Evolutionary conservation across 2,113 vertebrate genomes (phyloP), one percentile per base, ranked within the genome.

Genomic region (Marmota flaviventris): DNA sequence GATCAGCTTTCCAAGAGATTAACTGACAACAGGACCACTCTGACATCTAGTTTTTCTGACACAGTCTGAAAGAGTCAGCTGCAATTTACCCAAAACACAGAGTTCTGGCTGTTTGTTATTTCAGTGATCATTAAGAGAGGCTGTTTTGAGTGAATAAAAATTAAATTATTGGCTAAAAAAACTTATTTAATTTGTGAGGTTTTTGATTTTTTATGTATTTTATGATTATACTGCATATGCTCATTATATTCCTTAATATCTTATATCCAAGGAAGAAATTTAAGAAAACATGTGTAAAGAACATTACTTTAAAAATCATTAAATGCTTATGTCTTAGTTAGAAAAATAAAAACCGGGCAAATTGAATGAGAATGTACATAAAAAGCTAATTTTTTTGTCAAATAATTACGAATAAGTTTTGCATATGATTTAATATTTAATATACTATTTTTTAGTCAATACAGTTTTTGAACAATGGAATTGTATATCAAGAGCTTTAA

Each of bases 121-220:
- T 67, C 29, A 29, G 4, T 51, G 70, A 79, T 53, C 51, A 75
- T 27, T 65, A 42, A 77, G 63, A 69, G 37, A 77, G 77, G 24
- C 6, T 20, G 1, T 67, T 78, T 39, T 76, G 39, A 69, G 72
- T 76, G n/a, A 93, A 85, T n/a, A 77, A 72, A 63, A 85, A 51
- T 95, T 78, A 56, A 94, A 78, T 18, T 51, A 90, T 91, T 76
- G 76, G 94, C 89, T 58, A 95, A 81, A 84, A 70, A 79, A 56
- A 48, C n/a, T n/a, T 65, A 72, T 37, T 34, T 72, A 82, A 39
- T 58, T n/a, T 93, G 61, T 65, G 42, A 48, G 8, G 4, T 12
- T 70, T 81, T 48, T 53, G 7, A 8, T 83, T 16, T 77, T 89
- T 78, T n/a, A 73, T 85, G 25, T 86, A 63, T 86, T 88, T 65